phyloP scores from a whole-genome alignment of 2,888 invertebrate genomes.

The Synergus laeviventris region DNA sequence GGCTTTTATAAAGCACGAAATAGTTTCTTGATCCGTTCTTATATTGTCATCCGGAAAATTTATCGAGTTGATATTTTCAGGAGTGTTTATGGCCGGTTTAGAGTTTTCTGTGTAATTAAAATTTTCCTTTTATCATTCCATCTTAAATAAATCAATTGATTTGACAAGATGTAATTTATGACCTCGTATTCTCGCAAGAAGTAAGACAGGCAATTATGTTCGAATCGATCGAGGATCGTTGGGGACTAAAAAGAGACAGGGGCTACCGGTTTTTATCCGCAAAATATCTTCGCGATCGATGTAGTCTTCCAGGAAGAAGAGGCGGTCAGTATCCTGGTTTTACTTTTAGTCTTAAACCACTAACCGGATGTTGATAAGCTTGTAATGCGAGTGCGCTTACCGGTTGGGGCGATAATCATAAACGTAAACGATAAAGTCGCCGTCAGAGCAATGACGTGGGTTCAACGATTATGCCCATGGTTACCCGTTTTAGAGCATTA shows the following conservation, averaged over 20 bases:
- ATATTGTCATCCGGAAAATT: constrained; percentile 1
- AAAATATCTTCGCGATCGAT: neutral
- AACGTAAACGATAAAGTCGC: constrained; percentile 24
- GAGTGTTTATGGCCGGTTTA: neutral
- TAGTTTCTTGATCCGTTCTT: constrained; percentile 10
- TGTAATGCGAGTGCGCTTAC: constrained; percentile 2
- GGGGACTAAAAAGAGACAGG: neutral
- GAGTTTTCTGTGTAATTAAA: neutral
- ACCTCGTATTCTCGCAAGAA: neutral
- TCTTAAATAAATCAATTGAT: constrained; percentile 15
- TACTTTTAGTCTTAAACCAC: neutral
- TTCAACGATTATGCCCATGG: constrained; percentile 28
- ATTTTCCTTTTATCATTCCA: constrained; percentile 1
- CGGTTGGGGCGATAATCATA: constrained; percentile 11
- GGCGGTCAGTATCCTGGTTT: constrained; percentile 14
- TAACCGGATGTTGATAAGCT: constrained; percentile 34
- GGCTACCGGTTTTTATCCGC: neutral
- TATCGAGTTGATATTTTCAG: neutral
- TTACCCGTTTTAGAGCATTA: neutral
- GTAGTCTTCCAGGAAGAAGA: neutral
- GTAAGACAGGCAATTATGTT: neutral
- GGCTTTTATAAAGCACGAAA: neutral
- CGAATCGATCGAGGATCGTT: neutral
- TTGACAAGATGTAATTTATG: constrained; percentile 5
- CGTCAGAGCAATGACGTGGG: constrained; percentile 9